Percentiles rank a stretch among this genome's conserved stretches.
Conservation (phyloP, 2,797 vertebrate species). For the Ibycter americanus region DNA sequence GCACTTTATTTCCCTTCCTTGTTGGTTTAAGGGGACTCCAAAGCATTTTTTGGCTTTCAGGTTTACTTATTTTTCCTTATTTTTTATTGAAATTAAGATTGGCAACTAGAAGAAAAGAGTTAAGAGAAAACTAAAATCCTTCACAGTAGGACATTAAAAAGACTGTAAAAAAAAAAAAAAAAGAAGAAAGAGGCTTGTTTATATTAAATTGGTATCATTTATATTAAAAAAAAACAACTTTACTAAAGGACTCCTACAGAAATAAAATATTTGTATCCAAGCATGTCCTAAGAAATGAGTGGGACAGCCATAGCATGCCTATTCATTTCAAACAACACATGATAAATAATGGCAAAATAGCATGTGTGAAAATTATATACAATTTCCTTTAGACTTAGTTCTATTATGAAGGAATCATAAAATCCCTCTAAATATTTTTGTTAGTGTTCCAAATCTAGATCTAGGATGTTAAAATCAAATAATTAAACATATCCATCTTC, state of each 20-base stretch:
- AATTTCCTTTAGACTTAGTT: background rate
- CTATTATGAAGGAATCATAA: background rate
- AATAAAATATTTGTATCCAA: background rate
- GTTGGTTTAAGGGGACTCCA: background rate
- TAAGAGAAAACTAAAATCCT: background rate
- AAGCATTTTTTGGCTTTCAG: background rate
- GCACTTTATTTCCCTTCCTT: background rate
- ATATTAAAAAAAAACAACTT: background rate
- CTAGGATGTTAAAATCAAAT: background rate
- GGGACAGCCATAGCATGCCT: background rate
- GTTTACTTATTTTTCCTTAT: background rate
- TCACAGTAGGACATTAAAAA: background rate
- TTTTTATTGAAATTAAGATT: slow-evolving; percentile 3
- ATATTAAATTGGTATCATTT: background rate
- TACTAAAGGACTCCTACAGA: background rate
- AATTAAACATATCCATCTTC: background rate
- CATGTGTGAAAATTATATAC: background rate
- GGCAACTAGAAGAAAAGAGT: background rate
- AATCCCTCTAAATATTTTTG: background rate
- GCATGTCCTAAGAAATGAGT: background rate
- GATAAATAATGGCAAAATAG: background rate
- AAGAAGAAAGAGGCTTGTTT: background rate
- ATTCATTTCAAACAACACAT: background rate
- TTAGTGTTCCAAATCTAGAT: background rate
- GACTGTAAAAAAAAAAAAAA: background rate